phyloP scores from a whole-genome alignment of 2,888 invertebrate species.

The Pemphredon lugubris region DNA sequence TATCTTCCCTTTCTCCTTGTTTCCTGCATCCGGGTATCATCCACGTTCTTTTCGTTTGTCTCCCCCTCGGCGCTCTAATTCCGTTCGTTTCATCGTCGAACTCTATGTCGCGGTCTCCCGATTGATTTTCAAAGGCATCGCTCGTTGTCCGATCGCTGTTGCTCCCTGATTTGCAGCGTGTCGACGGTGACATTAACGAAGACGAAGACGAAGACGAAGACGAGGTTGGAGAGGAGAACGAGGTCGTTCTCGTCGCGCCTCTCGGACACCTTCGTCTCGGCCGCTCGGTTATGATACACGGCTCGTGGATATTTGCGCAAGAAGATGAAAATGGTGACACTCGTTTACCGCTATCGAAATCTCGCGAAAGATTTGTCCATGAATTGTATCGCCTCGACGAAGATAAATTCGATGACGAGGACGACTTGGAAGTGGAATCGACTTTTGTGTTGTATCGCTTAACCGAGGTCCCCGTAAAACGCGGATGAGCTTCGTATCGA shows the following conservation, averaged over 20 bases:
- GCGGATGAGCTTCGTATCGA: neutral
- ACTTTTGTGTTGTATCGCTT: slow-evolving; percentile 2
- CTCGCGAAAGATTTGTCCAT: neutral
- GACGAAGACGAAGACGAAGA: too few species aligned
- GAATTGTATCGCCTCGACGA: slow-evolving; percentile 21
- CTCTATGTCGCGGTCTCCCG: neutral
- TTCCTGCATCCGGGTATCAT: neutral
- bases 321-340: slow-evolving; percentile 19
- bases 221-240: slow-evolving; percentile 8
- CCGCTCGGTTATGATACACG: too few species aligned
- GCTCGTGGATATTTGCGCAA: neutral
- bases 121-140: neutral
- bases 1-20: neutral
- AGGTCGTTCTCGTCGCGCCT: neutral
- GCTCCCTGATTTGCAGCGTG: neutral
- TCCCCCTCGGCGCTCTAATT: neutral
- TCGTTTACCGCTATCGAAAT: neutral
- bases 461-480: neutral
- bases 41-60: neutral
- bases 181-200: slow-evolving; percentile 11
- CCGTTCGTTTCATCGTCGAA: neutral
- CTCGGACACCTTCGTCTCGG: neutral
- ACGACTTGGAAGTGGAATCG: neutral
- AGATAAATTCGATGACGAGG: slow-evolving; percentile 25
- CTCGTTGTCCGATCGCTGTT: neutral